Conservation (phyloP, 2,888 invertebrate species). For the Bedellia somnulentella region DNA sequence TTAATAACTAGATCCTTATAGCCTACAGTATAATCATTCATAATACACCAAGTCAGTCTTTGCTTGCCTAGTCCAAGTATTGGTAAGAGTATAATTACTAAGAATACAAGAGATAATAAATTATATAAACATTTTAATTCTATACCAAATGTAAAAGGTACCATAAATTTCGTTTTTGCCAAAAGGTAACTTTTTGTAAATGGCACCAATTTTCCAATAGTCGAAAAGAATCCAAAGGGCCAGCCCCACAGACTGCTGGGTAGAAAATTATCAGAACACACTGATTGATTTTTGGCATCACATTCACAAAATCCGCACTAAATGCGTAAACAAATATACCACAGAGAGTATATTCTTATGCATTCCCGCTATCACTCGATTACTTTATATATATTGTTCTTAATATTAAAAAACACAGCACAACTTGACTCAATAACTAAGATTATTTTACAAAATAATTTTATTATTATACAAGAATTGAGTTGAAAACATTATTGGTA, state of each 20-base stretch:
- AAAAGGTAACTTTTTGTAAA: no score
- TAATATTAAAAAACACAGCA: constrained; percentile 26
- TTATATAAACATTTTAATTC: background rate
- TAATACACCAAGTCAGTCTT: constrained; percentile 60
- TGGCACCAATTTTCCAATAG: no score
- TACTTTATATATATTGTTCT: constrained; percentile 11
- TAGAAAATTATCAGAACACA: no score
- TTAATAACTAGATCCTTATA: constrained; percentile 25
- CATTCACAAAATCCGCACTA: constrained; percentile 38
- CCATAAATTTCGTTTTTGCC: no score
- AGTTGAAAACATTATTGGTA: constrained; percentile 2
- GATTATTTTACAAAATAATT: no score
- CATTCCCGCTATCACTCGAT: constrained; percentile 21
- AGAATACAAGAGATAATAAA: background rate
- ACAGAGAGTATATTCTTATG: constrained; percentile 6
- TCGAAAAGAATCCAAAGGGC: no score
- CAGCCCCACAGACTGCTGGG: no score
- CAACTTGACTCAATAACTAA: constrained; percentile 28
- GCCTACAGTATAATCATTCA: constrained; percentile 19
- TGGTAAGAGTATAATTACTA: constrained; percentile 27
- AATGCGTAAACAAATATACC: constrained; percentile 19
- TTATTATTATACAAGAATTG: background rate
- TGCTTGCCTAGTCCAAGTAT: constrained; percentile 52
- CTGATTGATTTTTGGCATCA: constrained; percentile 58
- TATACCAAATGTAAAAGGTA: no score